Evolutionary conservation across 2,113 vertebrate genomes (phyloP).

Genomic region (Hiodon tergisus): DNA sequence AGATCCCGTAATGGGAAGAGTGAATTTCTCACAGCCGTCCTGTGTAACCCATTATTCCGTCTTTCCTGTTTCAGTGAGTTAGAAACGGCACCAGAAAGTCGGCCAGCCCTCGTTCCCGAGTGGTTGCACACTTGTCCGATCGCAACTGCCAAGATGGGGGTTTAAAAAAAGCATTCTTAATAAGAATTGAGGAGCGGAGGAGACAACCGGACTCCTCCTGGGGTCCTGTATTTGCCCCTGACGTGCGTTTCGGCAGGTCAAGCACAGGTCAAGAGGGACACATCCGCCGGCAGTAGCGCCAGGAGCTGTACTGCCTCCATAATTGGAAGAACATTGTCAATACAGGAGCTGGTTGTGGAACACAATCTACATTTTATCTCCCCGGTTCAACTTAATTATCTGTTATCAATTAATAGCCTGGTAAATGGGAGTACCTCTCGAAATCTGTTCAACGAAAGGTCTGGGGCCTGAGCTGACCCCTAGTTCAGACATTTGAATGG

Average conservation of each 20-base stretch:
- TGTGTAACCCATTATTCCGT: not conserved
- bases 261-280: constrained; percentile 64
- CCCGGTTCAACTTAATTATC: constrained; percentile 73
- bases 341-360: constrained; percentile 54
- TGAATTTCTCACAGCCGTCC: not conserved
- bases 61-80: not conserved
- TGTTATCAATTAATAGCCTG: constrained; percentile 74
- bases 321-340: constrained; percentile 71
- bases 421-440: constrained; percentile 63
- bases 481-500: not conserved
- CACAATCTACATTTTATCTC: constrained; percentile 68
- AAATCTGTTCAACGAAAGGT: constrained; percentile 42
- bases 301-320: constrained; percentile 37
- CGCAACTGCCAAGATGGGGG: too few relatives aligned
- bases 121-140: not conserved
- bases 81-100: not conserved
- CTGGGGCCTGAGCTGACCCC: not conserved
- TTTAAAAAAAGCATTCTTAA: too few relatives aligned
- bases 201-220: too few relatives aligned
- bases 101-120: not conserved
- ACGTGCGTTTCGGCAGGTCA: constrained; percentile 57
- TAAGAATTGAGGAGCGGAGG: too few relatives aligned
- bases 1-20: constrained; percentile 6
- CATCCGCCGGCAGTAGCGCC: constrained; percentile 55
- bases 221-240: constrained; percentile 46